Percentiles rank a stretch among this genome's conserved stretches.
Conservation (phyloP, 2,888 invertebrate species). For the Alsophila aescularia region DNA sequence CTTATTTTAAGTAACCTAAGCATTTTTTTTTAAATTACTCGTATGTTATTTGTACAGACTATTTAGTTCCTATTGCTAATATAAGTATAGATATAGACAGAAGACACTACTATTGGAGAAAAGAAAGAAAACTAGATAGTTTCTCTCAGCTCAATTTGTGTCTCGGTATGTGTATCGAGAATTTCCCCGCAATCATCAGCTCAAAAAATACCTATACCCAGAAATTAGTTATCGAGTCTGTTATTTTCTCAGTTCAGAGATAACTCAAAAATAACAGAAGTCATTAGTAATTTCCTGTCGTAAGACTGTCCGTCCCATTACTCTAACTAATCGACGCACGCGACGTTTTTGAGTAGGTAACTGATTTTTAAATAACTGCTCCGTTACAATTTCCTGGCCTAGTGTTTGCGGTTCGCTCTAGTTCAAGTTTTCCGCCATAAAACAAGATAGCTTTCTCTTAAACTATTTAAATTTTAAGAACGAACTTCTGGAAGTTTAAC, state of each 20-base stretch:
- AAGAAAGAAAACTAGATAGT: too few relatives aligned
- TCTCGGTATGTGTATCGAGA: too few relatives aligned
- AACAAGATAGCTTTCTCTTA: not conserved
- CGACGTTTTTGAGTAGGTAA: conserved; percentile 17
- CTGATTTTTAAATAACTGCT: conserved; percentile 13
- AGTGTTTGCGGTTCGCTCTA: not conserved
- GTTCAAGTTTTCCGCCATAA: conserved; percentile 1
- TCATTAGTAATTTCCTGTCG: conserved; percentile 17
- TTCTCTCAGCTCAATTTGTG: too few relatives aligned
- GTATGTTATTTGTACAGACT: too few relatives aligned
- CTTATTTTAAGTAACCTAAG: too few relatives aligned
- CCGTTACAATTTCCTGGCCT: not conserved
- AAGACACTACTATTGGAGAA: too few relatives aligned
- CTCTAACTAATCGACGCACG: conserved; percentile 1
- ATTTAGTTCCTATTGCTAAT: too few relatives aligned
- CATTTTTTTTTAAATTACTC: too few relatives aligned
- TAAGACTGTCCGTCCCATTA: conserved; percentile 9
- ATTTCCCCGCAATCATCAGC: too few relatives aligned
- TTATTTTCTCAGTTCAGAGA: not conserved
- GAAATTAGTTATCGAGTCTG: not conserved
- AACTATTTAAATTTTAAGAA: not conserved
- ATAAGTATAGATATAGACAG: too few relatives aligned
- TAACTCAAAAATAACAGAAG: conserved; percentile 2
- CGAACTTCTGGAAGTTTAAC: too few relatives aligned
- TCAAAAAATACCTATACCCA: too few relatives aligned